Evolutionary conservation across 2,888 invertebrate genomes (phyloP).

Genomic region (Drosophila nr. perissopoda): DNA sequence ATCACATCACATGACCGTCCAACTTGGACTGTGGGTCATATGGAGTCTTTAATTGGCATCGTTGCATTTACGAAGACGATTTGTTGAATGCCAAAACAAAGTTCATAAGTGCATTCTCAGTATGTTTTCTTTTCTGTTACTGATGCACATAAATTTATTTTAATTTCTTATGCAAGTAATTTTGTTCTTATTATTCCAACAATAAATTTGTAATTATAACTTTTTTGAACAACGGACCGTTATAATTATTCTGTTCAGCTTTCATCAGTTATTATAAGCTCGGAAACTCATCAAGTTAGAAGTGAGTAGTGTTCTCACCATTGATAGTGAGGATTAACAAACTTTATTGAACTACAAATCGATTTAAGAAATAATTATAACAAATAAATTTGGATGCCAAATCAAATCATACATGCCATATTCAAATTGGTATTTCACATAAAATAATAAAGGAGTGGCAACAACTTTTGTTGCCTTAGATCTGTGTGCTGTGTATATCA

Average conservation of each 20-base stretch:
- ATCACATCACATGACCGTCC: conserved; percentile 42
- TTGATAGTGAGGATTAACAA: not conserved
- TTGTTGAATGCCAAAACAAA: conserved; percentile 47
- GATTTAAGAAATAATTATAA: not conserved
- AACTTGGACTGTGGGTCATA: conserved; percentile 55
- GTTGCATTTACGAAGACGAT: conserved; percentile 52
- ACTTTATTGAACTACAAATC: not conserved
- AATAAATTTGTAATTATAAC: not conserved
- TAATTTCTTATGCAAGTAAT: not conserved
- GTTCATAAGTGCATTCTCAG: conserved; percentile 57
- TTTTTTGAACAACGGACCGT: not conserved
- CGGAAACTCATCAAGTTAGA: not conserved
- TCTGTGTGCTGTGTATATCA: not conserved
- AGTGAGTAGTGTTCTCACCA: not conserved
- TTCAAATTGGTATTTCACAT: not conserved
- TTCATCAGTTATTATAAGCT: not conserved
- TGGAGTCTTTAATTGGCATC: conserved; percentile 68
- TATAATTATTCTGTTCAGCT: not conserved
- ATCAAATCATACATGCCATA: not conserved
- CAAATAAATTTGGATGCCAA: not conserved
- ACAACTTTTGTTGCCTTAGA: not conserved
- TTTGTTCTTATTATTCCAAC: not conserved
- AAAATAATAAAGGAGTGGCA: not conserved
- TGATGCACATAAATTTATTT: conserved; percentile 4
- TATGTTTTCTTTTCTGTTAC: conserved; percentile 1